Base-by-base conservation (phyloP, 2,797 vertebrate species). In the Enteromius anoplus region DNA sequence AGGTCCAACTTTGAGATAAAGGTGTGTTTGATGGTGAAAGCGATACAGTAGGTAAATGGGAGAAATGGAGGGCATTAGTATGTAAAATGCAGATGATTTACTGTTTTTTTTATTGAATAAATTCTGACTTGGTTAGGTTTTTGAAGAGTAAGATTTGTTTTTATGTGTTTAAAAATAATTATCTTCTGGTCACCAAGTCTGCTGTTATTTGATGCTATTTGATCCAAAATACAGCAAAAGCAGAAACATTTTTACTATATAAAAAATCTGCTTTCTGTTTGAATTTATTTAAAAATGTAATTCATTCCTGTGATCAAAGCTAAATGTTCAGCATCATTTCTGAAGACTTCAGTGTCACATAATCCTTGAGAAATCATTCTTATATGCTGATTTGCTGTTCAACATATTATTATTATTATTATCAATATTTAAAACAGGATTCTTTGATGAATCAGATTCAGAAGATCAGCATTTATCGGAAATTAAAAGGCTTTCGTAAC, bases 21-120 rank as follows among this genome's bases (percentile, higher is more conserved):
- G 53, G 80, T 73, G 58, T 49, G 64, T 55, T 80, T 64, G 60
- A 62, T 37, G n/a, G 34, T 29, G 34, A 85, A 66, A 62, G 42
- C 32, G 69, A 82, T 55, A 78, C 9, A 69, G 82, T 37, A 64
- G n/a, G 12, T 62, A 58, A 58, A 21, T n/a, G 19, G 8, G 34
- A 47, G 45, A 49, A 9, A 53, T 26, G 11, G 11, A 55, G 42
- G 55, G 11, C 15, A n/a, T 64, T 65, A 45, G 11, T 17, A 17
- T 70, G 12, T 26, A 47, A 60, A 60, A 60, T 60, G 34, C 15
- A 42, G 7, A 7, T 58, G 21, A 12, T 60, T 58, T 75, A 60
- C 34, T 26, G 21, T 26, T 40, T 4, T 58, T 42, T 34, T 34
- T 34, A 34, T 34, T 34, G 34, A 34, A 45, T 45, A n/a, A 55